Evolutionary conservation across 2,888 invertebrate species (phyloP), one percentile per base, ranked within the genome.

Genomic region (Oscheius myriophilus): DNA sequence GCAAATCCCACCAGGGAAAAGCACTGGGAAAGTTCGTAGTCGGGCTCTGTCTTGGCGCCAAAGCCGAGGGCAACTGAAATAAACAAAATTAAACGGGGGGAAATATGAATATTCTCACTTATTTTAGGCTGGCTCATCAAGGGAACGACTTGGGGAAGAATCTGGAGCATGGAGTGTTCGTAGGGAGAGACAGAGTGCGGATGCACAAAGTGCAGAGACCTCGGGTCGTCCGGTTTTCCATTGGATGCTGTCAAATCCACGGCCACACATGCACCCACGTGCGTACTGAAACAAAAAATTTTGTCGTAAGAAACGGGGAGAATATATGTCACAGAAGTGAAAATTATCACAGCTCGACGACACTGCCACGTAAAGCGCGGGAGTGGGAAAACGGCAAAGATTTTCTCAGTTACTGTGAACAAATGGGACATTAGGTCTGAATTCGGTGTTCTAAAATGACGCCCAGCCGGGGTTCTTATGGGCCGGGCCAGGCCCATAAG

Each of bases 191-290:
- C 87, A 49, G 84, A 76, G 70, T 87, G 85, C 0, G 88, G 88
- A 73, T 88, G 87, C 26, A 88, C 80, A 78, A 87, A 89, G 76
- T 89, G 89, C 3, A 89, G 85, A 41, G 87, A 83, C 2, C 82
- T 78, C 4, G 87, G 83, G 23, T 77, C 73, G 16, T 79, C 69
- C 4, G 89, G 89, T 68, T 88, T 87, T 3, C 89, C 89, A 80
- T 89, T 89, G 14, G 89, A 89, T 0, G 89, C 88, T 14, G 89
- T 89, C 79, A 89, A 88, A 78, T 89, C 89, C 49, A 89, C 83
- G 0, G 89, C 88, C 12, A 89, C 86, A 18, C 88, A 88, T 71
- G 88, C 87, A 75, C 88, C 87, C 69, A 89, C 82, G 81, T 89
- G 87, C 55, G 86, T 86, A 45, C 89, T 88, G 59, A 64, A 76